Evolutionary conservation across 2,888 invertebrate species (phyloP), one percentile per base, ranked within the genome.

Genomic region (Pollenia labialis): DNA sequence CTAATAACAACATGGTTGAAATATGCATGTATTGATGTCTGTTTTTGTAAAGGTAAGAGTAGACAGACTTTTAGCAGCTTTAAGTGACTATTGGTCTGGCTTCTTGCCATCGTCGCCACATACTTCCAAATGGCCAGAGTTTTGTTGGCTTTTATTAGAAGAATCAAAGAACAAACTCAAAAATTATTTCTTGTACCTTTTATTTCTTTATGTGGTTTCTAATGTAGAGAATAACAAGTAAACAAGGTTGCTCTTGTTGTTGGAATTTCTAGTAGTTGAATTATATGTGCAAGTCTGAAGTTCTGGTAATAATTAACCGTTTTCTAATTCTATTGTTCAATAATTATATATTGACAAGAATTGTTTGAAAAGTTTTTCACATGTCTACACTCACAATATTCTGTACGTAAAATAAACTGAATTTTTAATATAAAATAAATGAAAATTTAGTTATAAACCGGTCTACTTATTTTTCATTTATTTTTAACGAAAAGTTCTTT

Each of bases 31-130:
- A 18, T 71, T 23, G 46, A 18, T 46, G 18, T 16, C 14, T 56
- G 12, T 12, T 9, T 48, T 40, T 14, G 14, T 9, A 40, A 8
- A 42, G 42, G 69, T 56, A 32, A 32, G 12, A 14, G 42, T 52
- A 48, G 60, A 52, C 32, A 56, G 48, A 62, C 64, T 79, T 74
- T 68, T 23, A 64, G 82, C 48, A 32, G 46, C 82, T 81, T 85
- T 82, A 54, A 52, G 69, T 80, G 69, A 80, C 75, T 80, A 69
- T 80, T 79, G 77, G 77, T 85, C 64, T 79, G 86, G 74, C 79
- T 77, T 58, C 66, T 42, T 86, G 75, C 82, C 85, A 82, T 76
- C 62, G 58, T 52, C 18, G 42, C 58, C 82, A 79, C 69, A 74
- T 79, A 62, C 52, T 79, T 68, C 60, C 60, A 40, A 52, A 2